Conservation (phyloP, 2,113 vertebrate species). For the Chionis minor region DNA sequence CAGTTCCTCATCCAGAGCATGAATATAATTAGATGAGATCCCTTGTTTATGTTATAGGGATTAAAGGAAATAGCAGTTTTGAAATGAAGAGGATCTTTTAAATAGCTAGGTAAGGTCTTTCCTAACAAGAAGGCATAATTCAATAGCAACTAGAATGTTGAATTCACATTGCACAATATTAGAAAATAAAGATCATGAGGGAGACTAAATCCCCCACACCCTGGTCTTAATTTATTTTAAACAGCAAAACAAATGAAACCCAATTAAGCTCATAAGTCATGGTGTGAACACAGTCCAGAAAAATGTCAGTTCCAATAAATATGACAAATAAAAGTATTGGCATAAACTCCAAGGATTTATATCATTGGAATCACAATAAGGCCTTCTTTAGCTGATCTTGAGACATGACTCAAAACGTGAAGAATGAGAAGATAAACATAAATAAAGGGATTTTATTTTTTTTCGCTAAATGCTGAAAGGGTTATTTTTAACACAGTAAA, state of each 20-base stretch:
- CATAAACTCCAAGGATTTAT: not conserved
- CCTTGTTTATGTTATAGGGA: not conserved
- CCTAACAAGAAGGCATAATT: not conserved
- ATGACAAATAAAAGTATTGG: conserved; percentile 28
- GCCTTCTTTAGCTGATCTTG: not conserved
- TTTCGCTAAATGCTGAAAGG: not conserved
- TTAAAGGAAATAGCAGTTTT: not conserved
- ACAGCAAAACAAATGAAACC: conserved; percentile 47
- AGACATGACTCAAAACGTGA: conserved; percentile 49
- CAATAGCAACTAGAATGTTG: not conserved
- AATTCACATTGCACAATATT: not conserved
- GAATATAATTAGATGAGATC: not conserved
- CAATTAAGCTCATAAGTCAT: conserved; percentile 24
- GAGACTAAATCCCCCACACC: not conserved
- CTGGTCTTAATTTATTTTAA: conserved; percentile 38
- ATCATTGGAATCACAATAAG: conserved; percentile 13
- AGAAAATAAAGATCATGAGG: not conserved
- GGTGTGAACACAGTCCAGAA: conserved; percentile 3
- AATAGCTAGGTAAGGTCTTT: not conserved
- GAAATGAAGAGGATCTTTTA: not conserved
- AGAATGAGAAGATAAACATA: conserved; percentile 42
- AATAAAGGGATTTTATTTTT: not conserved
- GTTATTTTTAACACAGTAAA: conserved; percentile 42
- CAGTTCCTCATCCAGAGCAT: not conserved
- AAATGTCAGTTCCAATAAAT: conserved; percentile 37